Evolutionary conservation across 2,888 invertebrate species (phyloP), one percentile per base, ranked within the genome.

Genomic region (Noctua janthe): DNA sequence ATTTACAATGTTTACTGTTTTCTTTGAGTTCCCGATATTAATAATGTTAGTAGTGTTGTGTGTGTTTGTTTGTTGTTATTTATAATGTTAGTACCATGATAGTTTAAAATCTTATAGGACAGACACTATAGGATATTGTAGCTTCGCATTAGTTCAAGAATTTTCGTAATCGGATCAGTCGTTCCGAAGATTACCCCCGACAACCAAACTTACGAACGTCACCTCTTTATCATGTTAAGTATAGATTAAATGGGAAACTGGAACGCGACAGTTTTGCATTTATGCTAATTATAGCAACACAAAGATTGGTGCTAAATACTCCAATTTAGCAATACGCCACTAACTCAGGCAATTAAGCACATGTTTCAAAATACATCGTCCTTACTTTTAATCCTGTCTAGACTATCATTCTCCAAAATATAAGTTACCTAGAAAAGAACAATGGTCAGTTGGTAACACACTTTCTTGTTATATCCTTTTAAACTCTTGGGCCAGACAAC

Each of bases 401-500:
- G 81, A 75, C 81, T 56, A n/a, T 43, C 7, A 0, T 35, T 54
- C 23, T 7, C 43, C 39, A 59, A 67, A 47, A 49, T 49, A 39
- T 62, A 67, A n/a, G 17, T 70, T 47, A 35, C 64, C n/a, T n/a
- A 49, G 39, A 64, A 74, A 72, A 54, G 43, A 80, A 80, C 70
- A 76, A 76, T 66, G 23, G 11, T 15, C 1, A n/a, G 0, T 35
- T 29, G n/a, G 71, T 7, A 67, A 69, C 39, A 59, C 4, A 66
- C 54, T 78, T 78, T 76, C 71, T 82, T 56, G 59, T 67, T 17
- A 47, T 73, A 47, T 73, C 66, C 51, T 59, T 49, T 62, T 43
- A 11, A 59, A 43, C 49, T 64, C 51, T 72, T 82, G 35, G 39
- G 51, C 15, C 56, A 64, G n/a, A n/a, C 71, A 43, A 39, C 84